Evolutionary conservation across 2,797 vertebrate species (phyloP).

Genomic region (Sebastes kiyomatsui): DNA sequence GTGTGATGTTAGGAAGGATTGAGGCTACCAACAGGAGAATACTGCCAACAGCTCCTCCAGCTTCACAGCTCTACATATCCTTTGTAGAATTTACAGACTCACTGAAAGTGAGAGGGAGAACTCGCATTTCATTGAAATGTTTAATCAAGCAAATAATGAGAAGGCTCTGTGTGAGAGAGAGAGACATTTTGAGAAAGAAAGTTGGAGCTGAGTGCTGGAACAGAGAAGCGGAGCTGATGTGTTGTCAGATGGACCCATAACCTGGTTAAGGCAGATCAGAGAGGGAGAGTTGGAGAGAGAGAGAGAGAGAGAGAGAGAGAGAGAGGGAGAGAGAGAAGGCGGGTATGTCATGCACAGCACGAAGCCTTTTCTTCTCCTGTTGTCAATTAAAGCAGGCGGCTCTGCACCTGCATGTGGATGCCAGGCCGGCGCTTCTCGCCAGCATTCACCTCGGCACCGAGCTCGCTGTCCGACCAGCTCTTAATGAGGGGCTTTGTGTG

Average conservation of each 20-base stretch:
- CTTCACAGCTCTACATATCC: neutral
- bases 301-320: neutral
- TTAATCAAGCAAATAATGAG: conserved; percentile 13
- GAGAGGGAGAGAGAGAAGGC: neutral
- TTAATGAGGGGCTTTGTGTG: conserved; percentile 79
- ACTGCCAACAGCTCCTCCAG: neutral
- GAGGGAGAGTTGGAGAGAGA: conserved; percentile 2
- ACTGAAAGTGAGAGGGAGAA: neutral
- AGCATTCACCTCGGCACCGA: conserved; percentile 64
- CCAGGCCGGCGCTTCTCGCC: conserved; percentile 51
- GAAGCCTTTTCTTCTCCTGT: conserved; percentile 62
- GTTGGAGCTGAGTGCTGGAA: conserved; percentile 19
- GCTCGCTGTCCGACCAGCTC: conserved; percentile 65
- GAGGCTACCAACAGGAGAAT: neutral
- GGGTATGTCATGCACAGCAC: conserved; percentile 63
- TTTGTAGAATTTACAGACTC: neutral
- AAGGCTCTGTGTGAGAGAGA: neutral
- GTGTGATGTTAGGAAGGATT: neutral
- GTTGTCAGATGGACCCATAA: conserved; percentile 56
- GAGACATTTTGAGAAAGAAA: conserved; percentile 8
- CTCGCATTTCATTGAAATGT: conserved; percentile 15
- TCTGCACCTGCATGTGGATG: conserved; percentile 72
- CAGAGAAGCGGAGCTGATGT: conserved; percentile 39
- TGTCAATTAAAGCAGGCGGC: conserved; percentile 76
- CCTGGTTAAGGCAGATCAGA: conserved; percentile 64